These are phyloP conservation scores for Rhyacichthys aspro DNA, from an alignment of 2,797 vertebrate species.

Conservation along the genomic window DNA sequence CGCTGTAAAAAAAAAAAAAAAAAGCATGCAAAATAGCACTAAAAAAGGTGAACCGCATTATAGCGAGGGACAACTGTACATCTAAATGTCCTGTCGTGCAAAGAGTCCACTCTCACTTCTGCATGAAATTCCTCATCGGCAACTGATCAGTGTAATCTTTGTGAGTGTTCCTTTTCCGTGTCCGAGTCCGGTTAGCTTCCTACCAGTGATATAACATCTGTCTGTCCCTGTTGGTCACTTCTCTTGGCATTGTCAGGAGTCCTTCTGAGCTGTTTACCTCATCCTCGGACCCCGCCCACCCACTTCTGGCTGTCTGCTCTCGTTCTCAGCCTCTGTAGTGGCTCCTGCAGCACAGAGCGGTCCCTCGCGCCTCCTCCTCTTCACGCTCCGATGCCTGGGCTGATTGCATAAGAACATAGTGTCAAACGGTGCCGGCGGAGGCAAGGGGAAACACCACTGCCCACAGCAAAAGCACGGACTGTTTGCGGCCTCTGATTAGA, in stretches of 20 bases:
- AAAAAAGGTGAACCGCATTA: no score
- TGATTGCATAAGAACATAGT: constrained; percentile 61
- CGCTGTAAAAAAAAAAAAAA: no score
- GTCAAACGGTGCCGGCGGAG: constrained; percentile 40
- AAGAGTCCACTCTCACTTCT: constrained; percentile 4
- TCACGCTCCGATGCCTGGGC: constrained; percentile 40
- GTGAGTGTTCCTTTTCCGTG: no score
- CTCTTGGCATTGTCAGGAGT: constrained; percentile 5
- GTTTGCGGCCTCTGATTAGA: background rate
- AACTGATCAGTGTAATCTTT: no score
- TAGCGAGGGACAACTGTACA: no score
- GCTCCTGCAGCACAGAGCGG: constrained; percentile 27
- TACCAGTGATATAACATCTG: background rate
- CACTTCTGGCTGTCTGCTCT: background rate
- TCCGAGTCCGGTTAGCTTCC: no score
- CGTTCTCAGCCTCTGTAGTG: constrained; percentile 6
- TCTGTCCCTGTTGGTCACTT: background rate
- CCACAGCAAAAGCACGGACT: background rate
- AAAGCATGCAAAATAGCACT: no score
- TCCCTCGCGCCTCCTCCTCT: constrained; percentile 31
- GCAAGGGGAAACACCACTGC: constrained; percentile 24
- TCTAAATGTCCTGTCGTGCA: no score
- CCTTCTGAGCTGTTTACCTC: constrained; percentile 17
- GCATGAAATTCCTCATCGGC: background rate
- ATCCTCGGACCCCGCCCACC: constrained; percentile 1